Conservation (phyloP, 2,797 vertebrate genomes). For the Menidia menidia region DNA sequence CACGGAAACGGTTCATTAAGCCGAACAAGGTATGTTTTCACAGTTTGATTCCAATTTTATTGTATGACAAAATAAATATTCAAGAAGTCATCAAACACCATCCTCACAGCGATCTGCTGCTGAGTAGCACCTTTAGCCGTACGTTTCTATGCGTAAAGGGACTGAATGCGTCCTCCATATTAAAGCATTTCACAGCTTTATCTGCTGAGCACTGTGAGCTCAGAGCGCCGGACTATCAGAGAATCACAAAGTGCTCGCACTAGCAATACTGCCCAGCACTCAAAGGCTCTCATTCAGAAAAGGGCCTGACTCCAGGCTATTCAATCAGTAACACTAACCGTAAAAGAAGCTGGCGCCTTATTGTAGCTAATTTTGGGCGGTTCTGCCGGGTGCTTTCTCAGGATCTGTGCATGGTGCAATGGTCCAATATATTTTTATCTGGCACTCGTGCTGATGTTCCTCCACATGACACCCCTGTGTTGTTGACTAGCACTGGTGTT, state of each 20-base stretch:
- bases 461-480: conserved; percentile 31
- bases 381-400: neutral
- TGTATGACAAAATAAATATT: neutral
- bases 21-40: conserved; percentile 16
- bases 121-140: neutral
- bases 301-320: conserved; percentile 44
- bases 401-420: neutral
- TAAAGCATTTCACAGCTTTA: conserved; percentile 10
- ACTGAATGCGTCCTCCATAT: conserved; percentile 7
- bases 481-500: conserved; percentile 43
- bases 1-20: conserved; percentile 17
- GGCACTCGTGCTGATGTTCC: neutral
- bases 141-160: neutral
- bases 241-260: conserved; percentile 54
- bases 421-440: conserved; percentile 6
- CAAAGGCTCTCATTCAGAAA: conserved; percentile 53
- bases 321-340: conserved; percentile 44
- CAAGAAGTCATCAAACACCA: neutral
- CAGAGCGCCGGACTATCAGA: conserved; percentile 16
- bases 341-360: conserved; percentile 8
- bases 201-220: conserved; percentile 19
- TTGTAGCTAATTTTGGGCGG: neutral
- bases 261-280: conserved; percentile 48
- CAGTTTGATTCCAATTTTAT: conserved; percentile 3
- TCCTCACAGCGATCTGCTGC: neutral